These are phyloP conservation scores for Psammodynastes pulverulentus DNA, from an alignment of 2,113 vertebrate species.

Conservation along the genomic window DNA sequence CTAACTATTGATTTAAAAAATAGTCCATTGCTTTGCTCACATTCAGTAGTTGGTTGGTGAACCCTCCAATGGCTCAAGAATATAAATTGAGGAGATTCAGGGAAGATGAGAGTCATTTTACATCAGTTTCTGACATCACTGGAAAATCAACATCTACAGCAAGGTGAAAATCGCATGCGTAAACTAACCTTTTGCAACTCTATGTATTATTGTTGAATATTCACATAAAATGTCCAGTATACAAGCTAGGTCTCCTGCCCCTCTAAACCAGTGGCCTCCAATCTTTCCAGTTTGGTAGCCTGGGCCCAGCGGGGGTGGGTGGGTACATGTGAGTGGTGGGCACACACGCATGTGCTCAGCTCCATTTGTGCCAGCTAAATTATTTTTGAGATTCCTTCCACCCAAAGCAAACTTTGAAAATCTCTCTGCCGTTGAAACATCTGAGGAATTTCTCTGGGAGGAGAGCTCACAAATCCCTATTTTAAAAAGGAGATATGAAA, in stretches of 20 bases:
- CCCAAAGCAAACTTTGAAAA: neutral
- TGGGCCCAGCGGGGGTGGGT: too few relatives aligned
- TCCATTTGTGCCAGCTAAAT: too few relatives aligned
- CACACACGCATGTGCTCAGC: too few relatives aligned
- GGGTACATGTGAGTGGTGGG: too few relatives aligned
- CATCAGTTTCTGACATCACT: neutral
- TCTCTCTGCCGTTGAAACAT: neutral
- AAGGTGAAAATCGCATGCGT: neutral
- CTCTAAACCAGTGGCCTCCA: neutral
- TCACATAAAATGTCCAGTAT: neutral
- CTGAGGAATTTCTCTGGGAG: neutral
- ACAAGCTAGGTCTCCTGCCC: neutral
- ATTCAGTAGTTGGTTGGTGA: neutral
- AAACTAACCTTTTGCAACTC: neutral
- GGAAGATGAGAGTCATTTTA: neutral
- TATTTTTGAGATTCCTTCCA: neutral
- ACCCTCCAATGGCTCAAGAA: neutral
- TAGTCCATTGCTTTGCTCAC: neutral
- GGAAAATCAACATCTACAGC: neutral
- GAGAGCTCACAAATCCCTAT: neutral
- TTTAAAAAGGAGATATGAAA: neutral
- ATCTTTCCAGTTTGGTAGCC: too few relatives aligned
- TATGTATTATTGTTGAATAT: neutral
- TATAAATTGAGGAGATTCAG: neutral
- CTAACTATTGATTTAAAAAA: neutral